phyloP scores from a whole-genome alignment of 2,888 invertebrate genomes.

The Crocallis elinguaria region DNA sequence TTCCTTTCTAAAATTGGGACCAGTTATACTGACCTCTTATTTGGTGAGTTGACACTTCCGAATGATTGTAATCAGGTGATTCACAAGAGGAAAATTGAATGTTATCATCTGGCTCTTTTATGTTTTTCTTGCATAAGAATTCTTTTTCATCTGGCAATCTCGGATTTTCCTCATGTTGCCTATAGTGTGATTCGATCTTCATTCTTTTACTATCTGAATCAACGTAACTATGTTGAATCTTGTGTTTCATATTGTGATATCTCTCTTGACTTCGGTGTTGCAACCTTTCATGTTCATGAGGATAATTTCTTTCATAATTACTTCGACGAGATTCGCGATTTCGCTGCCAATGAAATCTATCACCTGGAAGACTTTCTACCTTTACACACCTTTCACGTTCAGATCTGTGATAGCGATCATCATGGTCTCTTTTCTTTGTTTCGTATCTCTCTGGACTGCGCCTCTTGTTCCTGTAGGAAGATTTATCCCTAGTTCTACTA shows the following conservation, averaged over 20 bases:
- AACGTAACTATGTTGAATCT: constrained; percentile 50
- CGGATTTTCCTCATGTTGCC: constrained; percentile 33
- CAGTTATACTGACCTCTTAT: constrained; percentile 56
- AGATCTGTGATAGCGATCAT: constrained; percentile 43
- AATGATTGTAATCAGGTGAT: constrained; percentile 64
- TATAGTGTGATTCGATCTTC: constrained; percentile 45
- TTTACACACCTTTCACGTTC: constrained; percentile 49
- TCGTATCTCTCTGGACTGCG: constrained; percentile 32
- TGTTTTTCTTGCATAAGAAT: constrained; percentile 8
- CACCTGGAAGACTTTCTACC: constrained; percentile 54
- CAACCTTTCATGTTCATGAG: constrained; percentile 43
- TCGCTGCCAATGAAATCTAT: constrained; percentile 37
- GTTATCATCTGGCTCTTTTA: constrained; percentile 34
- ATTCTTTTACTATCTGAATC: constrained; percentile 58
- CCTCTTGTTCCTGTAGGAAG: constrained; percentile 44
- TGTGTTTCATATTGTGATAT: constrained; percentile 52
- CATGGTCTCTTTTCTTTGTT: constrained; percentile 43
- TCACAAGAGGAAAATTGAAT: constrained; percentile 56
- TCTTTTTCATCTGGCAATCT: constrained; percentile 39
- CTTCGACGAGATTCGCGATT: constrained; percentile 22
- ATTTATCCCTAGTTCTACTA: constrained; percentile 47
- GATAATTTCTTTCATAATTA: constrained; percentile 30
- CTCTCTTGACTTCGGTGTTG: constrained; percentile 42
- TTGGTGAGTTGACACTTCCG: constrained; percentile 42
- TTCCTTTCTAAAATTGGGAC: not conserved